phyloP scores from a whole-genome alignment of 53 echinoderm and acorn worm species.

The Echinarachnius parma region DNA sequence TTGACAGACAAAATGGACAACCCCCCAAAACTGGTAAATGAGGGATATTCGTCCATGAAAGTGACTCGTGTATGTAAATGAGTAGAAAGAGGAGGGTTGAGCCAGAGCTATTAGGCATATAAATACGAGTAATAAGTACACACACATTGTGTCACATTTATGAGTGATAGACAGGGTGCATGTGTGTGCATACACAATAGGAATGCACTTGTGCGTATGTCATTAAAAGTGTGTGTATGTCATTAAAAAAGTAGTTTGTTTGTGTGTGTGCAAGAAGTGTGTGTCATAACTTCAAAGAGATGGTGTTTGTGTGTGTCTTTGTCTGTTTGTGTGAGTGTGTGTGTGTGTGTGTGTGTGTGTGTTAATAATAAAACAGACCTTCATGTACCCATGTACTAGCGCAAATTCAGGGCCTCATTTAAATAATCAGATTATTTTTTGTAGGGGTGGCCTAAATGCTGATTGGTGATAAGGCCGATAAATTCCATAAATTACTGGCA shows the following conservation, averaged over 20 bases:
- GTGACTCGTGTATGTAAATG: constrained; percentile 42
- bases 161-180: not conserved
- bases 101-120: constrained; percentile 46
- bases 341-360: constrained; percentile 35
- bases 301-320: too few species aligned
- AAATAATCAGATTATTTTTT: constrained; percentile 54
- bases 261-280: too few species aligned
- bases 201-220: not conserved
- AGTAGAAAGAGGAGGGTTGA: constrained; percentile 39
- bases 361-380: too few species aligned
- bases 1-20: too few species aligned
- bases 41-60: constrained; percentile 28
- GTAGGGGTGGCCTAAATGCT: constrained; percentile 39
- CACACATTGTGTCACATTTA: constrained; percentile 9
- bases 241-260: not conserved
- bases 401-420: constrained; percentile 10
- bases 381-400: not conserved
- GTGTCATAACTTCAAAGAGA: too few species aligned
- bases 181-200: not conserved
- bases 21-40: too few species aligned
- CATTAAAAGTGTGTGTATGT: constrained; percentile 18
- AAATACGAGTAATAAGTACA: constrained; percentile 37
- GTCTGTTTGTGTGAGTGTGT: constrained; percentile 38
- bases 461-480: constrained; percentile 47
- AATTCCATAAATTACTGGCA: constrained; percentile 50